Evolutionary conservation across 1,140 invertebrate species (phyloP), one percentile per base, ranked within the genome.

Genomic region (Diprion similis): DNA sequence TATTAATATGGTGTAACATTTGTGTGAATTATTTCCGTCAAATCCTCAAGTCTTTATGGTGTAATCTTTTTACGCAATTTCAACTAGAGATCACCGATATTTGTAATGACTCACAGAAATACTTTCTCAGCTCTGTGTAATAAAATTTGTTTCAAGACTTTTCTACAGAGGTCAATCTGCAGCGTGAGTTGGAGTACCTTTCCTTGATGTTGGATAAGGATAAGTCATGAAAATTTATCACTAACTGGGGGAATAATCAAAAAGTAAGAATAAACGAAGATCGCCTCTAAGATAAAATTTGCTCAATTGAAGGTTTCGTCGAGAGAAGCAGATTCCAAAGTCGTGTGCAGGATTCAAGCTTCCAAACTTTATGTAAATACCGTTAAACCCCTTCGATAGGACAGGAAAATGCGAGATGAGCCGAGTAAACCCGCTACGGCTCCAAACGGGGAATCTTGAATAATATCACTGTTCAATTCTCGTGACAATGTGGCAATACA

Each of bases 241-340:
- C 24, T 6, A 37, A 37, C 24, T 37, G 2, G 24, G 24, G 24
- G 24, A 37, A 37, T 37, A 37, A 37, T 37, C 24, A 37, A 0
- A 37, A 37, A 1, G 24, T 37, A 37, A 37, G 24, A 37, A 37
- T 37, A 37, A 37, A 37, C 24, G 24, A 37, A 37, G 24, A 37
- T 37, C 24, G 24, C 24, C 1, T 37, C 24, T 37, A 37, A 4
- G 24, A 1, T 37, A 78, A 80, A 78, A 79, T 78, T 75, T 76
- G 75, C 76, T 79, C 78, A 80, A 79, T 80, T 80, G 75, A 59
- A 71, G 78, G 75, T 77, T 75, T 78, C 78, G 10, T 45, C 24
- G 24, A 6, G 24, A 37, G n/a, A 15, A 10, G 51, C 9, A 59
- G 9, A 17, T 59, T 13, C 24, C 24, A 37, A 17, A 17, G 51